Evolutionary conservation across 2,113 vertebrate genomes (phyloP).

Genomic region (Anarrhichthys ocellatus): DNA sequence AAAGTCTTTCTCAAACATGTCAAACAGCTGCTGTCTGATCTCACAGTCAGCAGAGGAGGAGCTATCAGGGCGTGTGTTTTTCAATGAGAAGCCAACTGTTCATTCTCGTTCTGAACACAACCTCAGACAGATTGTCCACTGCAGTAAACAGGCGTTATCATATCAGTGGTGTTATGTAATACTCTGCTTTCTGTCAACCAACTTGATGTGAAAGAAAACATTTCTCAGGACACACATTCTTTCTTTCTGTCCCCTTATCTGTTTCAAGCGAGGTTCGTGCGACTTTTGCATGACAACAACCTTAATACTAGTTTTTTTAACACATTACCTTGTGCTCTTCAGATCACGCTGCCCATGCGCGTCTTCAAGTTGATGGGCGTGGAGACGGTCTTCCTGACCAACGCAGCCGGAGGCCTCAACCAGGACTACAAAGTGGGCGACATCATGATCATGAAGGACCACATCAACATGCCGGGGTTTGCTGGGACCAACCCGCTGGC

Average conservation of each 20-base stretch:
- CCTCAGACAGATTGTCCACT: neutral
- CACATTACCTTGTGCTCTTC: neutral
- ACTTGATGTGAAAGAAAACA: neutral
- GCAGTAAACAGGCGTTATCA: neutral
- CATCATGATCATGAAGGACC: slow-evolving; percentile 94
- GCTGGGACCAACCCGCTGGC: slow-evolving; percentile 88
- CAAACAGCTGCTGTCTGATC: neutral
- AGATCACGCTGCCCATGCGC: slow-evolving; percentile 93
- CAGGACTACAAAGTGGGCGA: slow-evolving; percentile 92
- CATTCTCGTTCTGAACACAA: neutral
- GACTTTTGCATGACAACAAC: too few relatives aligned
- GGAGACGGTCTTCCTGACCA: slow-evolving; percentile 91
- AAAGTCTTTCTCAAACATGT: too few relatives aligned
- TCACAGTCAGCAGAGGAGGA: neutral
- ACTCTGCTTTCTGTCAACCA: too few relatives aligned
- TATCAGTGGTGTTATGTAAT: neutral
- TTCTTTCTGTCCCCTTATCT: neutral
- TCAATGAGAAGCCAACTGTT: neutral
- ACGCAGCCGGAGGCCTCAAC: slow-evolving; percentile 93
- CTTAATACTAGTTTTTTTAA: neutral
- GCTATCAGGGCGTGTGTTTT: too few relatives aligned
- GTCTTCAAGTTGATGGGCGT: slow-evolving; percentile 92
- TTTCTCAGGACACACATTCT: neutral
- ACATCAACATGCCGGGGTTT: slow-evolving; percentile 92
- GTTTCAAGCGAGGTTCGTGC: neutral